Evolutionary conservation across 2,888 invertebrate genomes (phyloP), one percentile per base, ranked within the genome.

Genomic region (Holacanthella duospinosa): DNA sequence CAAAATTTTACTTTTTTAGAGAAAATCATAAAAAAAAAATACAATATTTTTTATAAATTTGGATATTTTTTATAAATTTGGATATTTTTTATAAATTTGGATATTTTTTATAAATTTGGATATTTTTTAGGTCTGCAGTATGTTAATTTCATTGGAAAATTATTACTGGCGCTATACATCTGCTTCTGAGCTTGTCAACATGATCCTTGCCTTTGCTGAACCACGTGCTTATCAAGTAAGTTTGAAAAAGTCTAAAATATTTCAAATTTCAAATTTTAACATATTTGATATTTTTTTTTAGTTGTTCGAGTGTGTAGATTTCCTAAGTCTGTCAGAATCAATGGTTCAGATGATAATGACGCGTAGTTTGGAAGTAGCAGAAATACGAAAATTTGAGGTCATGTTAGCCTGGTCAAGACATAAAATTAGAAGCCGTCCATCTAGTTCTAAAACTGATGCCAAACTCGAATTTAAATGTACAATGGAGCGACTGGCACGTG

Each of bases 141-240:
- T 93, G 93, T 82, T 93, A 63, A 89, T 89, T 77, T 88, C 90
- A 54, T 79, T 93, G 76, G 93, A 93, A 78, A 93, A 93, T 77
- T 93, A 93, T 78, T 93, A 91, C 78, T 93, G 93, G 93, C 84
- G 93, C 68, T 93, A 93, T 78, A 92, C 91, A 43, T 93, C 93
- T 63, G 93, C 93, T 56, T 89, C 91, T 28, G 93, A 93, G 78
- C 80, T 93, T 75, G 92, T 93, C 70, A 93, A 93, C 79, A 93
- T 93, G 90, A 93, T 93, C 74, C 80, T 93, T 66, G 88, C 89
- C 26, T 93, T 89, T 78, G 87, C 89, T 58, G 93, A 93, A 77
- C 88, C 89, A 66, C 83, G 90, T 74, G 89, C 92, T 9, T 87
- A 87, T 74, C 86, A 88, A 72, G 79, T 78, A 68, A 70, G 19